Base-by-base conservation (phyloP, 1,140 invertebrate species). In the Hyphantria cunea region DNA sequence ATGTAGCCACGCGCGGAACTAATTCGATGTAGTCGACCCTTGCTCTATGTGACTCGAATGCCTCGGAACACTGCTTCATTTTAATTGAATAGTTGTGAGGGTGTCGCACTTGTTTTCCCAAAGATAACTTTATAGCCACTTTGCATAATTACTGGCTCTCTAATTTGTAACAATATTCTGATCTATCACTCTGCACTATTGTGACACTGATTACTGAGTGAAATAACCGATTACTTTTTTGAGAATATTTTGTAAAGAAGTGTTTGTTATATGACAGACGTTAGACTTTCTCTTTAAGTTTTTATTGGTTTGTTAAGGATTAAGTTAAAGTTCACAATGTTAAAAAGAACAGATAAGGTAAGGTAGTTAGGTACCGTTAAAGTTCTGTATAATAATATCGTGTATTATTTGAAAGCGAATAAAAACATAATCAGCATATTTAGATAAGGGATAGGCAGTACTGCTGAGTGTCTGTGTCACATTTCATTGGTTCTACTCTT, bases 1-100 rank as follows among this genome's bases (percentile, higher is more conserved):
- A 90, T 89, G 82, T 80, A 74, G 88, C 88, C 88, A 90, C 88
- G 88, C 88, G 88, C 84, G 84, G 74, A 74, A 76, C 83, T 90
- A 90, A 90, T 90, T 90, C 85, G 83, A 83, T 83, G 81, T 71
- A 85, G 74, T 76, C 65, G 80, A 82, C 84, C 87, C 86, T 79
- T 78, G 72, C 66, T 73, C 78, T 77, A 83, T 88, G 87, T 90
- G 87, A 90, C 83, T 85, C 77, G 87, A 85, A 88, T 89, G 80
- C 54, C 15, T 78, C 79, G 79, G 74, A 70, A 74, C 80, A 79
- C 78, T 86, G 83, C 82, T 86, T 84, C 82, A 80, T 88, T 89
- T 79, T 90, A 89, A 90, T 90, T 89, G 84, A 90, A 90, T 90
- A 89, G 87, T 90, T 83, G 62, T 66, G 64, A 83, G 80, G 83